Conservation (phyloP, 2,888 invertebrate genomes). For the Conistra vaccinii region DNA sequence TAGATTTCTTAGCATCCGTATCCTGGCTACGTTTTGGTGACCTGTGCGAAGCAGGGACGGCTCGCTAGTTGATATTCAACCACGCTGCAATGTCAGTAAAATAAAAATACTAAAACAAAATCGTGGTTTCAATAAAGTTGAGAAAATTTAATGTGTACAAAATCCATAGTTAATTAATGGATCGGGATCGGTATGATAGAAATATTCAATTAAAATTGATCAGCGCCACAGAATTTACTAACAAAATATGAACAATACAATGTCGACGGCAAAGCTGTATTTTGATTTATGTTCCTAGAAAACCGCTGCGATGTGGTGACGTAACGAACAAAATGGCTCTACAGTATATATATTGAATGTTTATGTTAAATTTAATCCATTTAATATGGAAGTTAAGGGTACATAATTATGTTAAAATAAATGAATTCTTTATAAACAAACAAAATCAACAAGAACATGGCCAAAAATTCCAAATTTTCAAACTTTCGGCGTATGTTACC, state of each 20-base stretch:
- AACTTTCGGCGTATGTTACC: too few species aligned
- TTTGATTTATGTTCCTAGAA: constrained; percentile 30
- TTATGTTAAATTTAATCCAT: constrained; percentile 20
- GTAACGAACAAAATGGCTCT: not conserved
- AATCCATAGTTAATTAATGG: constrained; percentile 34
- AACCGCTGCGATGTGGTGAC: not conserved
- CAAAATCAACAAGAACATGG: not conserved
- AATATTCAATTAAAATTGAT: constrained; percentile 42
- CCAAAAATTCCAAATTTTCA: not conserved
- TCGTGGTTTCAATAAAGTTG: not conserved
- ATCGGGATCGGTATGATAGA: constrained; percentile 12
- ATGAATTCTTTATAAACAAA: not conserved
- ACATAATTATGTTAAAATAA: constrained; percentile 2
- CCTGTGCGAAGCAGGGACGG: too few species aligned
- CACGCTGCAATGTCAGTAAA: not conserved
- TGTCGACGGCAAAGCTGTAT: not conserved
- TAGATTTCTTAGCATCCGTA: too few species aligned
- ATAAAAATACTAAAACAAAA: not conserved
- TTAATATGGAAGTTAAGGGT: not conserved
- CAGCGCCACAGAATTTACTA: not conserved
- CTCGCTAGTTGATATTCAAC: not conserved
- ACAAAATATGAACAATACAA: constrained; percentile 22
- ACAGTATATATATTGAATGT: constrained; percentile 6
- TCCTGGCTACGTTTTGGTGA: too few species aligned
- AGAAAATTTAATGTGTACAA: not conserved